Conservation (phyloP, 2,797 vertebrate genomes). For the Xiphorhynchus erythropygius region DNA sequence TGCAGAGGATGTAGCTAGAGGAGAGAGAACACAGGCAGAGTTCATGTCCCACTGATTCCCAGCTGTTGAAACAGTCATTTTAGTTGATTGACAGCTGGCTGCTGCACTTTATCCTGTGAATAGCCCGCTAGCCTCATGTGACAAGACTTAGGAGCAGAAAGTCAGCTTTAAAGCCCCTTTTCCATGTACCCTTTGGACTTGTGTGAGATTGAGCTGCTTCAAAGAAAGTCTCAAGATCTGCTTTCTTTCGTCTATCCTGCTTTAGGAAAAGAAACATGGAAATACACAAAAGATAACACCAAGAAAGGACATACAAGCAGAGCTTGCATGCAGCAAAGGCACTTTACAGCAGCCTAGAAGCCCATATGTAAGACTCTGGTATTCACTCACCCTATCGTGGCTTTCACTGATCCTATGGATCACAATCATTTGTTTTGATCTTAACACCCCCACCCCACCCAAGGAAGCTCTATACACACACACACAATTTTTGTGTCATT, state of each 20-base stretch:
- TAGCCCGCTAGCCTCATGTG: slow-evolving; percentile 23
- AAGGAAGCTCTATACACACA: background rate
- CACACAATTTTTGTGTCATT: background rate
- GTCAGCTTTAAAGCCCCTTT: slow-evolving; percentile 1
- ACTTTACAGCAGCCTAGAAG: background rate
- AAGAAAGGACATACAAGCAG: background rate
- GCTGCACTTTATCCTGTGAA: slow-evolving; percentile 6
- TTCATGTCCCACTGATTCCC: slow-evolving; percentile 50
- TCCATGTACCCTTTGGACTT: background rate
- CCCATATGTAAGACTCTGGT: background rate
- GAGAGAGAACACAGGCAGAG: slow-evolving; percentile 30
- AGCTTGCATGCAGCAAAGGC: background rate
- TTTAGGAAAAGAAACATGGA: background rate
- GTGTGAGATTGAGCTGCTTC: background rate
- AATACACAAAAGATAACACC: background rate
- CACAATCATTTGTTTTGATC: background rate
- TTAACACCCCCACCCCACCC: background rate
- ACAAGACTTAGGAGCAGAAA: slow-evolving; percentile 28
- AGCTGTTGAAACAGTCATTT: slow-evolving; percentile 66
- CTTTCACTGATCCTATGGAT: background rate
- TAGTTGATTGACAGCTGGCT: slow-evolving; percentile 50
- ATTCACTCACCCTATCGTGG: background rate
- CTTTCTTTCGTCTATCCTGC: background rate
- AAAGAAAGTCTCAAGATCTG: background rate
- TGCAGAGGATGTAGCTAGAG: slow-evolving; percentile 37